Base-by-base conservation (phyloP, 2,797 vertebrate genomes). In the Paedocypris micromegethes region DNA sequence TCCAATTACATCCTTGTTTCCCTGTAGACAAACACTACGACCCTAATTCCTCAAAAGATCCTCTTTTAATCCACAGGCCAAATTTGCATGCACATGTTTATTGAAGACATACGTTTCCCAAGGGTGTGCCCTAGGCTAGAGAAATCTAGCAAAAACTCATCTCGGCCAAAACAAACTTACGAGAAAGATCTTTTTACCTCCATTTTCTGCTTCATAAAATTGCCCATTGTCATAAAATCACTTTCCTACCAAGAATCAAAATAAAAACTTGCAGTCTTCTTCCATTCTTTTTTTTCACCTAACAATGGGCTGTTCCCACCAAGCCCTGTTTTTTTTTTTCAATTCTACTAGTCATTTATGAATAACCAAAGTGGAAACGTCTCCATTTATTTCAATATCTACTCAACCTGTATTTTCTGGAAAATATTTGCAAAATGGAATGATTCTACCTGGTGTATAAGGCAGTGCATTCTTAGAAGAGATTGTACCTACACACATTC, bases 401-500 rank as follows among this genome's bases (percentile, higher is more conserved):
- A 5, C 40, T 23, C 5, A 42, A 47, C 50, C 40, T 3, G 8
- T 6, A 57, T 39, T n/a, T 64, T 68, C 50, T 23, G 23, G 23
- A 23, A 23, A 23, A 23, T 23, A 23, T 23, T 23, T 23, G 23
- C 23, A 23, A 23, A 23, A 23, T 23, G 23, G 23, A 23, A 23
- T 23, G 23, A 46, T 57, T 51, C 48, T 61, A 5, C 37, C 65
- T 38, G 4, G 41, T 58, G 6, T 66, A 39, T 57, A 53, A 4
- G 2, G 5, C 46, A 79, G 76, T 79, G 70, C 39, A n/a, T 58
- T 59, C 48, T 46, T 9, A 64, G 59, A 68, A 38, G 41, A 47
- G 9, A 51, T 5, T 40, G 54, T 44, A 41, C 38, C 43, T 23
- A 54, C 39, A 60, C 71, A 72, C 79, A 82, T 69, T 78, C 64